Evolutionary conservation across 2,113 vertebrate species (phyloP), one percentile per base, ranked within the genome.

Genomic region (Oriolus oriolus): DNA sequence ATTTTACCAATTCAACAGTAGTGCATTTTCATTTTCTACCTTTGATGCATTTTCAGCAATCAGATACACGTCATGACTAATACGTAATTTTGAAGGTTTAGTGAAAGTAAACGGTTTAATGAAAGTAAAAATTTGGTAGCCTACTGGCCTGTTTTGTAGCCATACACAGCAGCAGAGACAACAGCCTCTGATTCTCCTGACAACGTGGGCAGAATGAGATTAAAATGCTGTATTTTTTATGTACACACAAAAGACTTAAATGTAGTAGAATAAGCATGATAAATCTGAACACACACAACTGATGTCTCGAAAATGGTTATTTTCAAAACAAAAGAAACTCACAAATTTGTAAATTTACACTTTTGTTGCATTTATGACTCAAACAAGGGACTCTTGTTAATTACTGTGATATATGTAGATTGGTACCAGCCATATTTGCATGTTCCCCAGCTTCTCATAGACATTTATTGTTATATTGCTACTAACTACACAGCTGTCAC

Each of bases 401-500:
- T 86, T 66, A 77, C 39, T 57, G 35, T 84, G 56, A 78, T 92
- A 45, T 45, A 71, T 68, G 33, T 26, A 66, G 39, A 65, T 77
- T 39, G 10, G 52, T 37, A 59, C 33, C 60, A 89, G 59, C 13
- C 9, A 0, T 22, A 33, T 78, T 74, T 28, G 13, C 35, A 15
- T 50, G 37, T 54, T 95, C 56, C 52, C 44, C 52, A 70, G 65
- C 74, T 94, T 68, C 77, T 89, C 74, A 76, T 59, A 91, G 47
- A 44, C 47, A 49, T 74, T 90, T 88, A 59, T 78, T 78, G 22
- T 74, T 95, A 49, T 42, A 81, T 27, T 24, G 53, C 49, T 82
- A 66, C 47, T 94, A 95, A 95, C 95, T 71, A 73, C 77, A 87
- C 86, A 95, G 89, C 86, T 95, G 93, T 83, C 73, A 74, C 60